Evolutionary conservation across 2,113 vertebrate genomes (phyloP).

Genomic region (Pseudorasbora parva): DNA sequence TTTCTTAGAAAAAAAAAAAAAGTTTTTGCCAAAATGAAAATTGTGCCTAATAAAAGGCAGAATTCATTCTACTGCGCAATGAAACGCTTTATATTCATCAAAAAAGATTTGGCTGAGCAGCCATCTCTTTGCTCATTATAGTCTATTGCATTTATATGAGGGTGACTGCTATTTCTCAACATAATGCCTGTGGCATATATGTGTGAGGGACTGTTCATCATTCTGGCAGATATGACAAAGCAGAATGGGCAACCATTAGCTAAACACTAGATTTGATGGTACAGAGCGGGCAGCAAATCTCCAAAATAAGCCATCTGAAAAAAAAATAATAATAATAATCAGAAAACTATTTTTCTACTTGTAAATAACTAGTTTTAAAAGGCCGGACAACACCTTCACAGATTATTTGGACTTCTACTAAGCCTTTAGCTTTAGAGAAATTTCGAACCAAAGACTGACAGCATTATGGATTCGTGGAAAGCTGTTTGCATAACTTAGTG

Average conservation of each 20-base stretch:
- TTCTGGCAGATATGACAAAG: conserved; percentile 9
- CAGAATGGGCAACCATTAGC: conserved; percentile 20
- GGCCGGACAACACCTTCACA: not conserved
- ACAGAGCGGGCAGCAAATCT: not conserved
- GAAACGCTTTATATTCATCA: conserved; percentile 65
- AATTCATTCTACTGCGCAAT: conserved; percentile 66
- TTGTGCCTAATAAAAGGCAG: conserved; percentile 60
- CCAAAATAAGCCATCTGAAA: conserved; percentile 9
- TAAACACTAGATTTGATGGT: conserved; percentile 9
- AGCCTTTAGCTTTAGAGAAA: conserved; percentile 15
- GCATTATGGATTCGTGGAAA: conserved; percentile 46
- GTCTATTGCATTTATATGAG: conserved; percentile 48
- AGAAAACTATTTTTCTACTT: not conserved
- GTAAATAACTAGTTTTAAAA: conserved; percentile 23
- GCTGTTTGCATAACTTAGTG: conserved; percentile 43
- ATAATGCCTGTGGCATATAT: conserved; percentile 30
- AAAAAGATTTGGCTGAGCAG: conserved; percentile 45
- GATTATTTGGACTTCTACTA: conserved; percentile 17
- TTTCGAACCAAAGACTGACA: conserved; percentile 28
- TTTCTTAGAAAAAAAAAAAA: conserved; percentile 30
- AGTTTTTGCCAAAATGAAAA: conserved; percentile 60
- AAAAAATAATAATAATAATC: not conserved
- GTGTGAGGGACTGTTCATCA: not conserved
- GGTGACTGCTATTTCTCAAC: conserved; percentile 19
- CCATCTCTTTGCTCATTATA: conserved; percentile 55